Percentiles rank a stretch among this genome's conserved stretches.
These are phyloP conservation scores for Mustela nigripes DNA, from an alignment of 2,113 vertebrate species.

Conservation along the genomic window DNA sequence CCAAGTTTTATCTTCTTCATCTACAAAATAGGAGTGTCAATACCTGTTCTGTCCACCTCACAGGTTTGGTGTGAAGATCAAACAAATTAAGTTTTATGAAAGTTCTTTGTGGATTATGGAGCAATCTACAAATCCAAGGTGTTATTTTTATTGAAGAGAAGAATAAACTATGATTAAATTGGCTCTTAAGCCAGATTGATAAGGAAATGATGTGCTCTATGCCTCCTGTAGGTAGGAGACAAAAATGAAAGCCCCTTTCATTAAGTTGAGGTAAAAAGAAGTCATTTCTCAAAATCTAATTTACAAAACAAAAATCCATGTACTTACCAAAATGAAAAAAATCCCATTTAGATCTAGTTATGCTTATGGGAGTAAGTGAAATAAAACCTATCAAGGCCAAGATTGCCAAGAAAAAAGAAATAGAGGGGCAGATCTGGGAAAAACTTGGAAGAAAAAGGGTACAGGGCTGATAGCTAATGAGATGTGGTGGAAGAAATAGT, in stretches of 20 bases:
- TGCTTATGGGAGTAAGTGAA: conserved; percentile 4
- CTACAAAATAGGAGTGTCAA: conserved; percentile 31
- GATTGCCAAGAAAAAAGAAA: conserved; percentile 1
- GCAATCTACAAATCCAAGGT: background rate
- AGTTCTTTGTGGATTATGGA: conserved; percentile 18
- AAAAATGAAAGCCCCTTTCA: conserved; percentile 33
- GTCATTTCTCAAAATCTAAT: background rate
- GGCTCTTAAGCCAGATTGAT: conserved; percentile 13
- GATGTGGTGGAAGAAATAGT: conserved; percentile 20
- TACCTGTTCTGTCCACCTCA: background rate
- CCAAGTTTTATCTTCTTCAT: background rate
- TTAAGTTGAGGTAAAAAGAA: conserved; percentile 52
- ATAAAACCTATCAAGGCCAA: background rate
- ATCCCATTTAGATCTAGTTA: background rate
- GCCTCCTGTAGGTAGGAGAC: background rate
- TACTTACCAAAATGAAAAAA: conserved; percentile 45
- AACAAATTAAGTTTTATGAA: background rate
- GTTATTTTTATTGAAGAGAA: conserved; percentile 49
- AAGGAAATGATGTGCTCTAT: background rate
- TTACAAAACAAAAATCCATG: conserved; percentile 18
- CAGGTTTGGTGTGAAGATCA: background rate
- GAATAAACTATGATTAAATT: conserved; percentile 48
- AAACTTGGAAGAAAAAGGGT: conserved; percentile 4
- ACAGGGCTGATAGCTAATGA: background rate
- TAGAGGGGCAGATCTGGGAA: conserved; percentile 31